Conservation (phyloP, 2,797 vertebrate species). For the Notamacropus eugenii region DNA sequence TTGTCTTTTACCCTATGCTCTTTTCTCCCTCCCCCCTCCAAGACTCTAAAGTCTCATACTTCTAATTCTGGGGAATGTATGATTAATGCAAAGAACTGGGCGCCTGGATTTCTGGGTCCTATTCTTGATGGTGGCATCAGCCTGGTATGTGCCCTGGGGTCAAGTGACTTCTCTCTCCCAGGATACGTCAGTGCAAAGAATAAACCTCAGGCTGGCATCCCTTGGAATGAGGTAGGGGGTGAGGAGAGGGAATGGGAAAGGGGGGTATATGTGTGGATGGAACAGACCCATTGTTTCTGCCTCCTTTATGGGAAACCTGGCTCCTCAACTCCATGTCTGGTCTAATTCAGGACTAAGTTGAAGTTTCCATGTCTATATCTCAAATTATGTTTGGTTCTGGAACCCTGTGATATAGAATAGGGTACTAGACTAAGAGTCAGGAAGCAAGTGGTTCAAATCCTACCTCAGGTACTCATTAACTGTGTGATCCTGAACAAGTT, state of each 20-base stretch:
- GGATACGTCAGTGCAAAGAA: conserved; percentile 47
- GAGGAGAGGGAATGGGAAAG: not conserved
- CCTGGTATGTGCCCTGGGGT: conserved; percentile 76
- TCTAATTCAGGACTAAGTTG: not conserved
- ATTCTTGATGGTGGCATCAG: conserved; percentile 73
- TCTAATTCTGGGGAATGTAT: conserved; percentile 46
- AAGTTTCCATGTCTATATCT: not conserved
- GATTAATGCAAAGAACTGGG: conserved; percentile 61
- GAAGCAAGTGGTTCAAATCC: not conserved
- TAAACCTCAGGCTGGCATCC: not conserved
- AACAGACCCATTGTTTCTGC: not conserved
- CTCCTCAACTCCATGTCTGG: not conserved
- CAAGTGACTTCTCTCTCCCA: conserved; percentile 52
- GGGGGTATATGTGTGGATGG: not conserved
- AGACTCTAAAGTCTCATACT: conserved; percentile 9
- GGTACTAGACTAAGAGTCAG: not conserved
- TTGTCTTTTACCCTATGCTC: not conserved
- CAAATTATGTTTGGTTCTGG: not conserved
- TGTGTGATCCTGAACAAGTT: not conserved
- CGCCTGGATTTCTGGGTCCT: conserved; percentile 67
- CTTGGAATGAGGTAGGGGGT: not conserved
- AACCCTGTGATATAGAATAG: not conserved
- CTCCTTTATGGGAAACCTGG: not conserved
- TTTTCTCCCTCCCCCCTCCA: not conserved
- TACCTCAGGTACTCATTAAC: not conserved